Evolutionary conservation across 2,888 invertebrate genomes (phyloP).

Genomic region (Hetaerina titia): DNA sequence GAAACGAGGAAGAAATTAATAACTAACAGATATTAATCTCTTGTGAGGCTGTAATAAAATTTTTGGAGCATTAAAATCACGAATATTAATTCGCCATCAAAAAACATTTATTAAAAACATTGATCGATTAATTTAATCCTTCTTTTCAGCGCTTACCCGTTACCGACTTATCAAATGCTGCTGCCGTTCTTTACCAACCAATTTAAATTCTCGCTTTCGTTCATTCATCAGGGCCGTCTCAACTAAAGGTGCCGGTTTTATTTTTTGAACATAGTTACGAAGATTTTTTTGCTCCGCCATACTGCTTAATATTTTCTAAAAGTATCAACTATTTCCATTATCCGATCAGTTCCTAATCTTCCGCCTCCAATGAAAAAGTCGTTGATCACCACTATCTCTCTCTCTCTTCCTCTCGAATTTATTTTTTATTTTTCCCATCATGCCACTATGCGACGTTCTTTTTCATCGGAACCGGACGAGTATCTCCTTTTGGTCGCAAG

Average conservation of each 20-base stretch:
- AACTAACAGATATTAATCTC: constrained; percentile 2
- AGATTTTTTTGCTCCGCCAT: neutral
- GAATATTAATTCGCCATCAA: constrained; percentile 41
- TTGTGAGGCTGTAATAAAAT: neutral
- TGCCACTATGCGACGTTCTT: neutral
- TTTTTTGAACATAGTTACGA: neutral
- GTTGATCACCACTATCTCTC: neutral
- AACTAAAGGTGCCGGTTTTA: neutral
- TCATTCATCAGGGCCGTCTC: constrained; percentile 14
- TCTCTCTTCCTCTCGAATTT: neutral
- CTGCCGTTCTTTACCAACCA: constrained; percentile 5
- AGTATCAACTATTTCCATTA: neutral
- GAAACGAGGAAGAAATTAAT: constrained; percentile 9
- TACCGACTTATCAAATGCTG: neutral
- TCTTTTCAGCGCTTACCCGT: neutral
- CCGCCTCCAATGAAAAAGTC: neutral
- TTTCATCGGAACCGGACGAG: neutral
- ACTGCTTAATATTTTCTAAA: neutral
- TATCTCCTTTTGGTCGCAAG: constrained; percentile 39
- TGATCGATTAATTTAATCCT: constrained; percentile 33
- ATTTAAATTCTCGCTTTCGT: neutral
- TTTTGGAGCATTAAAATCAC: neutral
- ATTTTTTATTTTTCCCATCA: neutral
- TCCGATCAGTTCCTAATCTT: neutral
- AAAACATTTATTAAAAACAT: constrained; percentile 29